Evolutionary conservation across 1,140 invertebrate genomes (phyloP).

Genomic region (Lordiphosa collinella): DNA sequence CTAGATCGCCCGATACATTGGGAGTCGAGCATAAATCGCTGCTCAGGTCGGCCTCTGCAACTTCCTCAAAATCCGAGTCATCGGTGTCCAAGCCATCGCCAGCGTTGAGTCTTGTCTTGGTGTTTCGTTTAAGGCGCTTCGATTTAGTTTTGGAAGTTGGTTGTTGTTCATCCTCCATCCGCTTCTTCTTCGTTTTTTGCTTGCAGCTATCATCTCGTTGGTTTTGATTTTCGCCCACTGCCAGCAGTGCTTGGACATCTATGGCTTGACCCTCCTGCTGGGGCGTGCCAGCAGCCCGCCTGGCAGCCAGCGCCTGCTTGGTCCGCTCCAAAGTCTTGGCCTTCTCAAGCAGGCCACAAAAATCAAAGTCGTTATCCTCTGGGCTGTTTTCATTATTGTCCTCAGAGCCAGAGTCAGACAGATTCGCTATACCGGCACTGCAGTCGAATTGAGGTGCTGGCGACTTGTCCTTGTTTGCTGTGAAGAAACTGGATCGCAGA

Average conservation of each 20-base stretch:
- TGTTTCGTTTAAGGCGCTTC: slow-evolving; percentile 63
- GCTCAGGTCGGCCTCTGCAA: slow-evolving; percentile 66
- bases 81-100: slow-evolving; percentile 81
- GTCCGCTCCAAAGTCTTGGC: slow-evolving; percentile 75
- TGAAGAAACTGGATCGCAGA: slow-evolving; percentile 72
- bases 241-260: slow-evolving; percentile 79
- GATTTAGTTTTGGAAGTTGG: slow-evolving; percentile 68
- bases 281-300: slow-evolving; percentile 29
- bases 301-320: slow-evolving; percentile 54
- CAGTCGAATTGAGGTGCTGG: slow-evolving; percentile 72
- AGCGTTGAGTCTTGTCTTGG: slow-evolving; percentile 45
- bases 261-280: slow-evolving; percentile 23
- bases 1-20: slow-evolving; percentile 60
- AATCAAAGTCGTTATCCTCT: slow-evolving; percentile 65
- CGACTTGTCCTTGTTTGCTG: slow-evolving; percentile 44
- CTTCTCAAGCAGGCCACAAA: slow-evolving; percentile 69
- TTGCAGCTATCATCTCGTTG: slow-evolving; percentile 35
- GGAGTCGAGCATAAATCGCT: slow-evolving; percentile 15
- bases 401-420: slow-evolving; percentile 69
- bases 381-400: slow-evolving; percentile 71
- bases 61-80: slow-evolving; percentile 85
- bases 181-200: slow-evolving; percentile 16
- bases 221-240: slow-evolving; percentile 80
- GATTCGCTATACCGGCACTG: slow-evolving; percentile 61
- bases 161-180: not conserved